These are phyloP conservation scores for Rhadinocentrus ornatus DNA, from an alignment of 2,797 vertebrate species.

Conservation along the genomic window DNA sequence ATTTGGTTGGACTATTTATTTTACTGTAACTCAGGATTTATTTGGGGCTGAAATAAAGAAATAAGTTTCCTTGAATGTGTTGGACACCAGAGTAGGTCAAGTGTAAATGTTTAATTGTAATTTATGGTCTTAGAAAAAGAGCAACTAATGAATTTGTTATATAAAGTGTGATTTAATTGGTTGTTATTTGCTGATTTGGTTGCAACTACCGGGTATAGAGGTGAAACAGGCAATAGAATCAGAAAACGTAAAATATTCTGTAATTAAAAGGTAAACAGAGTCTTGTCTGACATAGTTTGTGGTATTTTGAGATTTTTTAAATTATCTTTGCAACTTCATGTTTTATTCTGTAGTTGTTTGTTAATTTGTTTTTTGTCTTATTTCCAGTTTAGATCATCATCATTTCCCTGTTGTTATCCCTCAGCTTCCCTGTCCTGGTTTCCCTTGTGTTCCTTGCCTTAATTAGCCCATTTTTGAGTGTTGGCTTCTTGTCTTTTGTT, in stretches of 20 bases:
- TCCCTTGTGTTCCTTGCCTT: too few relatives aligned
- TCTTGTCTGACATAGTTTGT: not conserved
- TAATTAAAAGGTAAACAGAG: not conserved
- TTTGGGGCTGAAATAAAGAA: too few relatives aligned
- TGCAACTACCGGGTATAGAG: not conserved
- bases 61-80: not conserved
- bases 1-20: not conserved
- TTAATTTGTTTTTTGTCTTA: not conserved
- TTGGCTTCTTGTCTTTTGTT: too few relatives aligned
- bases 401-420: too few relatives aligned
- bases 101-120: not conserved
- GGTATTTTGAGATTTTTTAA: not conserved
- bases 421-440: too few relatives aligned
- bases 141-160: not conserved
- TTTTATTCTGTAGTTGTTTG: not conserved
- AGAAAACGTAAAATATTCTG: not conserved
- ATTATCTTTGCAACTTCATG: not conserved
- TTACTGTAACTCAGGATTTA: constrained; percentile 12
- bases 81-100: not conserved
- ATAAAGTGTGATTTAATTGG: not conserved
- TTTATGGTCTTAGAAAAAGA: not conserved
- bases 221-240: not conserved
- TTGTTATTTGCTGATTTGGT: not conserved
- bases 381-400: not conserved
- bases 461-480: too few relatives aligned